phyloP scores from a whole-genome alignment of 2,888 invertebrate species.

The Agonopterix heracliana region DNA sequence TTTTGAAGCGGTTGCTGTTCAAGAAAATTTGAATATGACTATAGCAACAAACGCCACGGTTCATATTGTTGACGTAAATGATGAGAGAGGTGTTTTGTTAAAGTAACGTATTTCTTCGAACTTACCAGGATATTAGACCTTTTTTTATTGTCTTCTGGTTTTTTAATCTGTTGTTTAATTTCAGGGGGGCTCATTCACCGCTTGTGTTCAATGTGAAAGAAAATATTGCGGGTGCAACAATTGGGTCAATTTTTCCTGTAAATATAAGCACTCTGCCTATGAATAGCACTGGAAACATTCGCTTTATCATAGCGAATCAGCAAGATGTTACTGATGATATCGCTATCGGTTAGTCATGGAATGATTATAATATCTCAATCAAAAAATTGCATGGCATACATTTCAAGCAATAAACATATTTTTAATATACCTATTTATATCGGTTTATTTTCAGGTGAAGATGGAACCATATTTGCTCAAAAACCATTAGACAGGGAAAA shows the following conservation, averaged over 20 bases:
- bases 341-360: slow-evolving; percentile 77
- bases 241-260: slow-evolving; percentile 82
- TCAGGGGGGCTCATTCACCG: slow-evolving; percentile 81
- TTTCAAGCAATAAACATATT: too few species aligned
- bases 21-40: slow-evolving; percentile 76
- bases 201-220: slow-evolving; percentile 86
- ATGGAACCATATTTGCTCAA: slow-evolving; percentile 87
- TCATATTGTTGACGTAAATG: slow-evolving; percentile 86
- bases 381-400: not conserved
- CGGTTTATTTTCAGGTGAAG: slow-evolving; percentile 56
- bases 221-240: slow-evolving; percentile 83
- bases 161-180: slow-evolving; percentile 28
- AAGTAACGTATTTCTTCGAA: slow-evolving; percentile 52
- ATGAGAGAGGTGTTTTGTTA: slow-evolving; percentile 80
- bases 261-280: slow-evolving; percentile 50
- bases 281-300: slow-evolving; percentile 69
- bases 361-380: not conserved
- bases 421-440: not conserved
- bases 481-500: slow-evolving; percentile 86
- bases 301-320: slow-evolving; percentile 88
- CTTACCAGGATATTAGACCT: slow-evolving; percentile 3
- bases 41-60: slow-evolving; percentile 89
- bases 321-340: slow-evolving; percentile 88
- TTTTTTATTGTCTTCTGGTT: slow-evolving; percentile 11
- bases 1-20: slow-evolving; percentile 88